Evolutionary conservation across 2,797 vertebrate genomes (phyloP), one percentile per base, ranked within the genome.

Genomic region (Coccyzus lansbergi): DNA sequence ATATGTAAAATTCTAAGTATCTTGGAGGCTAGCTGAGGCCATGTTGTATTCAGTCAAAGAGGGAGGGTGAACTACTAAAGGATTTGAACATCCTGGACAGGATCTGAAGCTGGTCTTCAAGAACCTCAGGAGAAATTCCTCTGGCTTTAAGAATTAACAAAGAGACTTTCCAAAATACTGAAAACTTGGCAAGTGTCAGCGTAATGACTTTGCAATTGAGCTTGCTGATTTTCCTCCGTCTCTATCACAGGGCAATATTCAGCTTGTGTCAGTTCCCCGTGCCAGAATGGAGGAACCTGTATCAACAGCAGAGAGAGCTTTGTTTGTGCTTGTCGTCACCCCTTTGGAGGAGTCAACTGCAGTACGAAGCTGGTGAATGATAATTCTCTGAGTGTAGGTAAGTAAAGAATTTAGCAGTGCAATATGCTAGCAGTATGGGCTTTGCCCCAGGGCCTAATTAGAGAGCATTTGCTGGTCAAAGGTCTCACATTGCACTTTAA

Each of bases 281-380:
- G 98, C 93, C 96, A 95, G 83, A 98, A 98, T 1, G 98, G 98
- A 40, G 98, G 98, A 44, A 98, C 98, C 1, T 98, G 98, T 40
- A 96, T 98, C 81, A 96, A 95, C 3, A 97, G 96, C 82, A 94
- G 90, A 18, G 75, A 63, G 16, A 76, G 92, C 12, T 98, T 97
- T 52, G 60, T 96, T 42, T 98, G 98, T 20, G 98, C 98, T 36
- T 98, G 98, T 42, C 97, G 98, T 9, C 98, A 98, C 72, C 98
- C 98, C 8, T 98, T 98, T 12, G 96, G 97, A 48, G 98, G 98
- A 62, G 88, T 28, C 86, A 98, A 97, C 84, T 98, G 98, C 44
- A 97, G 97, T 0, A 38, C 64, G 12, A 98, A 97, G 95, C 82
- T 97, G 70, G 21, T 44, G 51, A 94, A 97, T 2, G 97, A 97